Base-by-base conservation (phyloP, 1,140 invertebrate genomes). In the Odontomachus brunneus region DNA sequence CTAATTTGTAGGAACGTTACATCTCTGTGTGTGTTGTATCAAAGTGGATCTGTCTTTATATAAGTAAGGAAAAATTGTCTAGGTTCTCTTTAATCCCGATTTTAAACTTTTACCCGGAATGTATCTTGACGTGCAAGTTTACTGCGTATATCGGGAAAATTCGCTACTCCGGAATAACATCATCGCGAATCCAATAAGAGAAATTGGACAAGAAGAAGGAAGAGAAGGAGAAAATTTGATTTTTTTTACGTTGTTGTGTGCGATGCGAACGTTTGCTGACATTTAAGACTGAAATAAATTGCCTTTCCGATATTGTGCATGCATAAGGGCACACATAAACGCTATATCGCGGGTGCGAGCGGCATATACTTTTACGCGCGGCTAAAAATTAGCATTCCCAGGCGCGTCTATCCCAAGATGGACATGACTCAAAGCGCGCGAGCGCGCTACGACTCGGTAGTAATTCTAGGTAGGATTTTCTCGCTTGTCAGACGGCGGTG, bases 401-500 rank as follows among this genome's bases (percentile, higher is more conserved):
- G 75, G 24, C 57, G 51, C n/a, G 38, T 67, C 33, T 57, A n/a
- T 44, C 38, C 38, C 17, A 57, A 71, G 29, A 38, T 66, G 65
- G 7, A 55, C 29, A 57, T 49, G 73, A 63, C 24, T 75, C 19
- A 26, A 78, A 69, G 49, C 49, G 51, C 29, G 55, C 75, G 49
- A n/a, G n/a, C 49, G 51, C 29, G 55, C 75, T 26, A 67, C 33
- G 33, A 51, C 38, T 44, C 63, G 51, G 4, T 29, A 59, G 26
- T 63, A 38, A 84, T 81, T 82, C 75, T 59, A 55, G 44, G 19
- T 67, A 60, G 55, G 44, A 82, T 78, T 69, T 72, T 86, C 86
- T 83, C 84, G 73, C 82, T 83, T 78, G 84, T 75, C 74, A 76
- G 83, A 83, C 86, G 67, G 19, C 81, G 69, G 84, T 78, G 85